Evolutionary conservation across 2,797 vertebrate genomes (phyloP).

Genomic region (Carcharodon carcharias): DNA sequence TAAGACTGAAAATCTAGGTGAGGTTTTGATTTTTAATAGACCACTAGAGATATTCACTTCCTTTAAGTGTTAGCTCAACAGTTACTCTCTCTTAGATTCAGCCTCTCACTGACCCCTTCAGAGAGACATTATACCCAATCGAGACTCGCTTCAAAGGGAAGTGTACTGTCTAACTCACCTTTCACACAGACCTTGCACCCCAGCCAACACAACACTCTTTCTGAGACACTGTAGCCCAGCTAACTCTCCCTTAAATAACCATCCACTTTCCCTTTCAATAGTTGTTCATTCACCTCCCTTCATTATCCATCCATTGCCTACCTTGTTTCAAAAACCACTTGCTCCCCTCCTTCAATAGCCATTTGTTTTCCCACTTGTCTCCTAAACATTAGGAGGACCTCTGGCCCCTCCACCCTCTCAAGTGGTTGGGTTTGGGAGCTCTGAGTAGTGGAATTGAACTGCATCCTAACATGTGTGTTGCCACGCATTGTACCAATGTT

Average conservation of each 20-base stretch:
- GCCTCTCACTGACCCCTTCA: neutral
- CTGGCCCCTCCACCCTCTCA: neutral
- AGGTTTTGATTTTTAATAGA: neutral
- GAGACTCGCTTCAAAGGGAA: neutral
- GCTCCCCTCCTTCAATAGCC: neutral
- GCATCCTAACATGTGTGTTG: neutral
- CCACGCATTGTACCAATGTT: neutral
- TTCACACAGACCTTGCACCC: neutral
- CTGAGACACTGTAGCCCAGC: neutral
- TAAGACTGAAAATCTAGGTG: too few species aligned
- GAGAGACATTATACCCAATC: neutral
- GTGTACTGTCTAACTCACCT: neutral
- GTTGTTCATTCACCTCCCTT: neutral
- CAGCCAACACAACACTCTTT: neutral
- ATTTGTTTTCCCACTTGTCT: neutral
- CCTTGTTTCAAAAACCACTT: neutral
- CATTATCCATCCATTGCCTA: neutral
- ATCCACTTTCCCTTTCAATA: too few species aligned
- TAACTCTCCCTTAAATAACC: neutral
- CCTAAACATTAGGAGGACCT: neutral
- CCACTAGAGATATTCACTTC: neutral
- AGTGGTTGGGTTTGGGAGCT: neutral
- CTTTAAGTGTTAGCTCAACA: neutral
- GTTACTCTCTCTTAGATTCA: neutral
- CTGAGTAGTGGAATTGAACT: neutral